Percentiles rank a stretch among this genome's conserved stretches.
Conservation (phyloP, 2,113 vertebrate species). For the Nothoprocta pentlandii region DNA sequence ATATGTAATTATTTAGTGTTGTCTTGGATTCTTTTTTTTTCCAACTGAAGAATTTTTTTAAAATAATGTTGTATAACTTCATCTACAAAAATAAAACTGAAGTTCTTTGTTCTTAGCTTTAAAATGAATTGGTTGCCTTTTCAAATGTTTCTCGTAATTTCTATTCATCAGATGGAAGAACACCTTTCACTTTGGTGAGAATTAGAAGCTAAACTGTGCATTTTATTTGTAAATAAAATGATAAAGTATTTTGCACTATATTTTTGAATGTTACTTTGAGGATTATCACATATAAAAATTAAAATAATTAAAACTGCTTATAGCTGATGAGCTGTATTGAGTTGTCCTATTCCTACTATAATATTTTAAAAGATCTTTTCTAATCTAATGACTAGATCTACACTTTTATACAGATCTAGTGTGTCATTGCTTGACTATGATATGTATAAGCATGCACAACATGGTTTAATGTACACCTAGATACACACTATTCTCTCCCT, state of each 20-base stretch:
- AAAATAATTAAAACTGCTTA: slow-evolving; percentile 61
- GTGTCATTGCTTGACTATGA: not conserved
- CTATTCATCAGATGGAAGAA: not conserved
- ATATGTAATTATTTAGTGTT: slow-evolving; percentile 72
- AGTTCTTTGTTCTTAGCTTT: slow-evolving; percentile 35
- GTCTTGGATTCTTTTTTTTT: slow-evolving; percentile 50
- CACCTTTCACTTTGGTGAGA: not conserved
- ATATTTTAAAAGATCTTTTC: not conserved
- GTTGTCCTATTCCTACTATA: not conserved
- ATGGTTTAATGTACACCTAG: not conserved
- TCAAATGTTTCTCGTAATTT: slow-evolving; percentile 35
- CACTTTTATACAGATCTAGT: slow-evolving; percentile 12
- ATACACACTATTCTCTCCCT: too few relatives aligned
- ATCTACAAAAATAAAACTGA: not conserved
- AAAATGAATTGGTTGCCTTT: slow-evolving; percentile 30
- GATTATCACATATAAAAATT: slow-evolving; percentile 27
- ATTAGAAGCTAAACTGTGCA: slow-evolving; percentile 31
- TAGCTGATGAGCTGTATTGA: slow-evolving; percentile 46
- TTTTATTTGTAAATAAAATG: slow-evolving; percentile 69
- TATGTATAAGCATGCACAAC: not conserved
- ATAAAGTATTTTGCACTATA: slow-evolving; percentile 70
- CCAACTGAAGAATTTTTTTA: slow-evolving; percentile 20
- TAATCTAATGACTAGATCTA: not conserved
- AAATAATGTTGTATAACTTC: slow-evolving; percentile 11
- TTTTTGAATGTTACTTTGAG: slow-evolving; percentile 69